Evolutionary conservation across 2,888 invertebrate species (phyloP).

Genomic region (Myopa tessellatipennis): DNA sequence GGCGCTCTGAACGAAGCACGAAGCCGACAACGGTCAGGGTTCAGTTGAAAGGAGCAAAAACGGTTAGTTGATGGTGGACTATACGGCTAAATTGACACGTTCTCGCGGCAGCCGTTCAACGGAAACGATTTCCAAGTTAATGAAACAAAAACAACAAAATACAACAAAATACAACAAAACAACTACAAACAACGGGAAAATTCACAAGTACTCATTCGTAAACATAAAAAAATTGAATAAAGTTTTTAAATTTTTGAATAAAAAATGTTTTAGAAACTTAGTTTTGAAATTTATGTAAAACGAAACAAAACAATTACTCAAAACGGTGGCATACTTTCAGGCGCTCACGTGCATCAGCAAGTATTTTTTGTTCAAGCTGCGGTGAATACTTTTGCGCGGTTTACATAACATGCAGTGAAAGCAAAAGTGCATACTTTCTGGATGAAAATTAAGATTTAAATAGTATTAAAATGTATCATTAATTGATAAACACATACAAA

Average conservation of each 20-base stretch:
- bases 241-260: background rate
- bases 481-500: background rate
- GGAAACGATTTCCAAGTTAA: conserved; percentile 17
- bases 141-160: background rate
- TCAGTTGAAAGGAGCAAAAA: conserved; percentile 53
- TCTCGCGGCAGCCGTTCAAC: conserved; percentile 57
- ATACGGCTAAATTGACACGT: conserved; percentile 65
- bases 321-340: conserved; percentile 15
- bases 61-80: conserved; percentile 68
- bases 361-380: background rate
- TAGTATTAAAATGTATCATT: background rate
- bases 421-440: conserved; percentile 9
- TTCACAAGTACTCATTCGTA: background rate
- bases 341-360: background rate
- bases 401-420: conserved; percentile 6
- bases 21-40: conserved; percentile 35
- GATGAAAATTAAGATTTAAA: background rate
- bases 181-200: background rate
- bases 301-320: background rate
- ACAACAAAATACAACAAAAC: background rate
- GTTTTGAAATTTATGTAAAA: too few species aligned
- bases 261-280: background rate
- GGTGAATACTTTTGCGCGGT: background rate
- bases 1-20: conserved; percentile 22
- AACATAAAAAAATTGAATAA: background rate